These are phyloP conservation scores for Silurus glanis DNA, from an alignment of 2,113 vertebrate species.

Conservation along the genomic window DNA sequence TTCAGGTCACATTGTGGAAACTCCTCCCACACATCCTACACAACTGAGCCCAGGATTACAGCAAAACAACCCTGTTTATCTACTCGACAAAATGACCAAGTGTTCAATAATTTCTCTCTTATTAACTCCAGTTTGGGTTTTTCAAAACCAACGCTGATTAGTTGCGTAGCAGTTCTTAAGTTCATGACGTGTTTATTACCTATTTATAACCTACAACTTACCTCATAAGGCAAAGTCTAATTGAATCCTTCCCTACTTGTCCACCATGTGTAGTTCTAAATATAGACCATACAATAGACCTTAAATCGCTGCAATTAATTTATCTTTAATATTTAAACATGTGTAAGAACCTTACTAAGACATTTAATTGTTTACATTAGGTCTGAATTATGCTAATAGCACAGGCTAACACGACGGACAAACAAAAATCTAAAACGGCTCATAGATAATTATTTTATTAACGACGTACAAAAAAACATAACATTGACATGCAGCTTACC, in stretches of 20 bases:
- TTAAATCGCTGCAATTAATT: neutral
- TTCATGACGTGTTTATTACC: no score
- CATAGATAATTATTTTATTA: no score
- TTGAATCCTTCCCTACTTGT: no score
- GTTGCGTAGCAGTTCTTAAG: neutral
- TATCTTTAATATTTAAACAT: no score
- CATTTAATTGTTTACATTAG: neutral
- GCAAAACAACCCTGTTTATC: neutral
- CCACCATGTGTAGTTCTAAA: no score
- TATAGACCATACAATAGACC: neutral
- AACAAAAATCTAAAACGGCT: no score
- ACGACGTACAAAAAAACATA: neutral
- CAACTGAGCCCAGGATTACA: neutral
- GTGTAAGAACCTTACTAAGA: neutral
- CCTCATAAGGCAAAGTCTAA: neutral
- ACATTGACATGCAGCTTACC: neutral
- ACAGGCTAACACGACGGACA: neutral
- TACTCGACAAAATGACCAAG: neutral
- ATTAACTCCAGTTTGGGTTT: neutral
- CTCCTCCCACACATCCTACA: neutral
- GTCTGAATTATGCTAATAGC: neutral
- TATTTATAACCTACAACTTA: neutral
- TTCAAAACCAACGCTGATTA: neutral
- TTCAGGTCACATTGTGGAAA: neutral
- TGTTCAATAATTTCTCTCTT: neutral